phyloP scores from a whole-genome alignment of 2,797 vertebrate genomes.

The Pipistrellus pipistrellus region DNA sequence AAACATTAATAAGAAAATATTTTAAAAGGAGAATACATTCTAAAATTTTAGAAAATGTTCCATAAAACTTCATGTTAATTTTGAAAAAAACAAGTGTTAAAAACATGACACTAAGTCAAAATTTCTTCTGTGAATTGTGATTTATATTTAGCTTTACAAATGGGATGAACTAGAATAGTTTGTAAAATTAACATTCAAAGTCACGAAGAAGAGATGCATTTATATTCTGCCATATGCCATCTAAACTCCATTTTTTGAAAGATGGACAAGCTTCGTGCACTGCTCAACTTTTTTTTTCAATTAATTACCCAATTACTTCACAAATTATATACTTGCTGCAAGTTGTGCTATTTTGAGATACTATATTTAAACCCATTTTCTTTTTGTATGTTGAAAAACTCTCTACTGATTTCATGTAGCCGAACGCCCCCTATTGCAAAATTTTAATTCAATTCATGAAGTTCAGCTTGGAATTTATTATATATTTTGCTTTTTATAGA shows the following conservation, averaged over 20 bases:
- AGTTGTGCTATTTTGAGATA: slow-evolving; percentile 75
- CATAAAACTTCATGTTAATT: slow-evolving; percentile 45
- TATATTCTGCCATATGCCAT: slow-evolving; percentile 66
- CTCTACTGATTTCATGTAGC: slow-evolving; percentile 28
- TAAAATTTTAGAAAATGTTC: slow-evolving; percentile 2
- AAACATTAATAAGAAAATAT: background rate
- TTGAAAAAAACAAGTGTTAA: slow-evolving; percentile 35
- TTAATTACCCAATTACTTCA: slow-evolving; percentile 79
- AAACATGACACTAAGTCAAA: slow-evolving; percentile 30
- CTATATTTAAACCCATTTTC: slow-evolving; percentile 69
- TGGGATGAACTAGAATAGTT: slow-evolving; percentile 63
- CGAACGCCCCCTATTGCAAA: slow-evolving; percentile 61
- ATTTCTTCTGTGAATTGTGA: background rate
- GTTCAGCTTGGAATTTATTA: slow-evolving; percentile 35
- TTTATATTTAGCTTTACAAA: slow-evolving; percentile 67
- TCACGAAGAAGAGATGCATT: slow-evolving; percentile 55
- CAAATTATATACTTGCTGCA: slow-evolving; percentile 66
- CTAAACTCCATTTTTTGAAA: slow-evolving; percentile 68
- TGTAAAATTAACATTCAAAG: slow-evolving; percentile 73
- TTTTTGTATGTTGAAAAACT: slow-evolving; percentile 42
- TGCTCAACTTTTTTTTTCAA: slow-evolving; percentile 72
- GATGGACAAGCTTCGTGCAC: slow-evolving; percentile 59
- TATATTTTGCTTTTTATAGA: background rate
- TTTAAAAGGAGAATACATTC: slow-evolving; percentile 18
- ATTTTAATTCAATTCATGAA: slow-evolving; percentile 61